phyloP scores from a whole-genome alignment of 2,888 invertebrate species.

The Automeris io region DNA sequence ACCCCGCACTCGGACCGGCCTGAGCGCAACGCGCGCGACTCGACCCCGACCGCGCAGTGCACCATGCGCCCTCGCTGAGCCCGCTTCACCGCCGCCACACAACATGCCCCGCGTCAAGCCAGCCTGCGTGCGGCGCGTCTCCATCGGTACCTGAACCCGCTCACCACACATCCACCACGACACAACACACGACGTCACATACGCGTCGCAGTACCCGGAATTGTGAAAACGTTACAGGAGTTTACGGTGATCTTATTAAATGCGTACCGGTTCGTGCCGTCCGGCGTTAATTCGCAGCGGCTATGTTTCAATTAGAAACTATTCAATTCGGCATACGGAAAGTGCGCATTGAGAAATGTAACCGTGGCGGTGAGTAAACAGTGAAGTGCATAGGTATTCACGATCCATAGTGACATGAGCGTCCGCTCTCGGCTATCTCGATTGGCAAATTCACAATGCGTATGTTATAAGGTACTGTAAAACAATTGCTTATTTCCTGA shows the following conservation, averaged over 20 bases:
- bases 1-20: slow-evolving; percentile 47
- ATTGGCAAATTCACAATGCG: background rate
- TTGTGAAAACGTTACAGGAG: slow-evolving; percentile 37
- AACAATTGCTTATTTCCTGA: slow-evolving; percentile 2
- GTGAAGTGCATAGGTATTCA: slow-evolving; percentile 62
- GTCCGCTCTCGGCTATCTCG: background rate
- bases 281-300: slow-evolving; percentile 31
- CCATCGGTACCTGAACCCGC: slow-evolving; percentile 69
- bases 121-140: slow-evolving; percentile 74
- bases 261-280: slow-evolving; percentile 14
- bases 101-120: slow-evolving; percentile 75
- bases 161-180: slow-evolving; percentile 42
- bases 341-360: slow-evolving; percentile 69
- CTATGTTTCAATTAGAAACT: slow-evolving; percentile 81
- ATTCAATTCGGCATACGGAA: slow-evolving; percentile 80
- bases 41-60: slow-evolving; percentile 26
- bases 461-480: slow-evolving; percentile 8
- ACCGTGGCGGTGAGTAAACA: slow-evolving; percentile 71
- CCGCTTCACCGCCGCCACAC: slow-evolving; percentile 46
- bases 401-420: slow-evolving; percentile 1
- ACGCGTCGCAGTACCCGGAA: slow-evolving; percentile 19
- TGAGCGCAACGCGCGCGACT: slow-evolving; percentile 25
- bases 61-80: slow-evolving; percentile 69
- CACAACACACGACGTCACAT: slow-evolving; percentile 31
- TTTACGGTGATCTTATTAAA: slow-evolving; percentile 28